phyloP scores from a whole-genome alignment of 2,888 invertebrate genomes.

The Acrobasis consociella region DNA sequence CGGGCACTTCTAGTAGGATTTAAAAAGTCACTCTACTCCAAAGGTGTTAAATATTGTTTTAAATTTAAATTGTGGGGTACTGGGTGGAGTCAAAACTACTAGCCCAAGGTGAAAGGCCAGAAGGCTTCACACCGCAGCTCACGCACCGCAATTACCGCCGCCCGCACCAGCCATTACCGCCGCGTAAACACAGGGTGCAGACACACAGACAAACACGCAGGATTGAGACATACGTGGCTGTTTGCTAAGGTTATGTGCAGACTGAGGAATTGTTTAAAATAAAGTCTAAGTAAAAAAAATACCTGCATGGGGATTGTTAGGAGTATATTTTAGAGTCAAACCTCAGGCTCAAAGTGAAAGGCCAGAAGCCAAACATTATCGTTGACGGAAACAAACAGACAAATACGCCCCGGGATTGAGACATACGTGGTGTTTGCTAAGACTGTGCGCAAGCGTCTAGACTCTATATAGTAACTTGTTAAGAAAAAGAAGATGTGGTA shows the following conservation, averaged over 20 bases:
- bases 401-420: slow-evolving; percentile 10
- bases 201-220: slow-evolving; percentile 12
- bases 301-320: too few species aligned
- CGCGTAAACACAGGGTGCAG: slow-evolving; percentile 13
- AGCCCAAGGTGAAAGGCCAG: neutral
- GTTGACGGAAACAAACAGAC: slow-evolving; percentile 15
- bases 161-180: neutral
- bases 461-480: too few species aligned
- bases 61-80: too few species aligned
- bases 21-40: too few species aligned
- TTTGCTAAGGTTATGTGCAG: neutral
- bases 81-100: neutral
- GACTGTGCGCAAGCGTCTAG: neutral
- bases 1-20: too few species aligned
- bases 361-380: too few species aligned
- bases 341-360: too few species aligned
- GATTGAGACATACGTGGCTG: slow-evolving; percentile 4
- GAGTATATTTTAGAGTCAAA: too few species aligned
- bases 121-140: slow-evolving; percentile 5
- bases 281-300: too few species aligned
- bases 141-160: slow-evolving; percentile 7
- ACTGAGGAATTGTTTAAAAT: too few species aligned
- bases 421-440: slow-evolving; percentile 8
- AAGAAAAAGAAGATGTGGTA: too few species aligned
- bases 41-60: too few species aligned